A percentile compares a stretch with the other conserved stretches of the same genome.
phyloP scores from a whole-genome alignment of 2,888 invertebrate species.

The Erebia palarica region DNA sequence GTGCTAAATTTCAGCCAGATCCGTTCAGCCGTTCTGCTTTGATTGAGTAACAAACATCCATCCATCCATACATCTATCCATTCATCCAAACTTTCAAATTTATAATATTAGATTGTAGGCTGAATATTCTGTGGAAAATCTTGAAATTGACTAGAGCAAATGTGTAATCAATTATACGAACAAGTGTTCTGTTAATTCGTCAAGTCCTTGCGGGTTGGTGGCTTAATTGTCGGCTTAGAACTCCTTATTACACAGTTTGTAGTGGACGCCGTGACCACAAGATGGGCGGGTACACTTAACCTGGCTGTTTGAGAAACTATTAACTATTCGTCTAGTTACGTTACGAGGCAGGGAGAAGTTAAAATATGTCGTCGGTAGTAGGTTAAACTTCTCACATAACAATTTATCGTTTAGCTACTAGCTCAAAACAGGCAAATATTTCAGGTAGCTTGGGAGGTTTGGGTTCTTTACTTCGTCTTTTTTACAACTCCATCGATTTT shows the following conservation, averaged over 20 bases:
- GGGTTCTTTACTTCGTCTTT: too few relatives aligned
- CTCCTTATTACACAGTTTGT: conserved; percentile 15
- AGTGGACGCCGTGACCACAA: conserved; percentile 17
- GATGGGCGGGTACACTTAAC: conserved; percentile 9
- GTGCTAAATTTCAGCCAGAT: too few relatives aligned
- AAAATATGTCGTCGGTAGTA: background rate
- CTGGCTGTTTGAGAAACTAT: conserved; percentile 9
- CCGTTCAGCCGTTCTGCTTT: too few relatives aligned
- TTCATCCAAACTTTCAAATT: too few relatives aligned
- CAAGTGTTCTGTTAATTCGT: conserved; percentile 8
- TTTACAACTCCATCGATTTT: too few relatives aligned
- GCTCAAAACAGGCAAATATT: too few relatives aligned
- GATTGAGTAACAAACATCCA: too few relatives aligned
- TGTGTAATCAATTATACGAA: background rate
- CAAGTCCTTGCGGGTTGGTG: conserved; percentile 11
- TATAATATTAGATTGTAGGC: too few relatives aligned
- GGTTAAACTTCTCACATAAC: background rate
- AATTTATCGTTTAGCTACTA: too few relatives aligned
- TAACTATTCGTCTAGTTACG: conserved; percentile 3
- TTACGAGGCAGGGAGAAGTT: background rate
- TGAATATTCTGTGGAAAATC: background rate
- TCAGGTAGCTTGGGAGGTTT: too few relatives aligned
- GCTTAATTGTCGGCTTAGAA: conserved; percentile 19
- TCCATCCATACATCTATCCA: too few relatives aligned
- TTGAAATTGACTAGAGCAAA: background rate